A percentile compares a stretch with the other conserved stretches of the same genome.
phyloP scores from a whole-genome alignment of 2,888 invertebrate genomes.

The Drosophila paranaensis region DNA sequence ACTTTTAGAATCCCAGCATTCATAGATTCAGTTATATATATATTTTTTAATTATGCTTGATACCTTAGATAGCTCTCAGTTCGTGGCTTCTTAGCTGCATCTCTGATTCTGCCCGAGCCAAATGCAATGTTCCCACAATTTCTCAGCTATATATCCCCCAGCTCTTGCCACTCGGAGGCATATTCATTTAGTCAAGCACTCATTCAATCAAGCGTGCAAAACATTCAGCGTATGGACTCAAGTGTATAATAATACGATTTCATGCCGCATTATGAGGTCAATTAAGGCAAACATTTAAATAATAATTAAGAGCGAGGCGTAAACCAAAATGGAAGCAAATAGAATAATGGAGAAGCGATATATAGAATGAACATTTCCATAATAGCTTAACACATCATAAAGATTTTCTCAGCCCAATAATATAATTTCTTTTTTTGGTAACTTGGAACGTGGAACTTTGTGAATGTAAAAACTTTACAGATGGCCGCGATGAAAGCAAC shows the following conservation, averaged over 20 bases:
- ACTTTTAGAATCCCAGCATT: too few species aligned
- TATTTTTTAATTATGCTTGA: background rate
- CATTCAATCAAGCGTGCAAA: slow-evolving; percentile 43
- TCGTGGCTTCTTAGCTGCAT: background rate
- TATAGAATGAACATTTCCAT: slow-evolving; percentile 35
- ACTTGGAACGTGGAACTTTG: slow-evolving; percentile 17
- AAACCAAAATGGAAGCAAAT: slow-evolving; percentile 18
- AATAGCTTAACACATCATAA: slow-evolving; percentile 73
- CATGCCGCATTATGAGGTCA: slow-evolving; percentile 61
- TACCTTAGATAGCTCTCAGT: too few species aligned
- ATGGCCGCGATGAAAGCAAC: slow-evolving; percentile 72
- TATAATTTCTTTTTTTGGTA: slow-evolving; percentile 18
- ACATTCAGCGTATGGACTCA: slow-evolving; percentile 29
- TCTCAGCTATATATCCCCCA: slow-evolving; percentile 1
- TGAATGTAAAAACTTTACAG: slow-evolving; percentile 37
- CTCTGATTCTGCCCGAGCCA: background rate
- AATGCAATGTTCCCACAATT: slow-evolving; percentile 12
- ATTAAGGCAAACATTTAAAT: slow-evolving; percentile 68
- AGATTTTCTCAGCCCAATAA: slow-evolving; percentile 67
- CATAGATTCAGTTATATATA: too few species aligned
- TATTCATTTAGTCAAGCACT: slow-evolving; percentile 17
- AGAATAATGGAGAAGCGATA: slow-evolving; percentile 17
- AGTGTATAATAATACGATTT: slow-evolving; percentile 55
- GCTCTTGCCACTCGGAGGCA: background rate
- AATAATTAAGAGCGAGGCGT: slow-evolving; percentile 45